Percentiles rank a stretch among this genome's conserved stretches.
phyloP scores from a whole-genome alignment of 2,797 vertebrate species.

The Leptatherina wallacei region DNA sequence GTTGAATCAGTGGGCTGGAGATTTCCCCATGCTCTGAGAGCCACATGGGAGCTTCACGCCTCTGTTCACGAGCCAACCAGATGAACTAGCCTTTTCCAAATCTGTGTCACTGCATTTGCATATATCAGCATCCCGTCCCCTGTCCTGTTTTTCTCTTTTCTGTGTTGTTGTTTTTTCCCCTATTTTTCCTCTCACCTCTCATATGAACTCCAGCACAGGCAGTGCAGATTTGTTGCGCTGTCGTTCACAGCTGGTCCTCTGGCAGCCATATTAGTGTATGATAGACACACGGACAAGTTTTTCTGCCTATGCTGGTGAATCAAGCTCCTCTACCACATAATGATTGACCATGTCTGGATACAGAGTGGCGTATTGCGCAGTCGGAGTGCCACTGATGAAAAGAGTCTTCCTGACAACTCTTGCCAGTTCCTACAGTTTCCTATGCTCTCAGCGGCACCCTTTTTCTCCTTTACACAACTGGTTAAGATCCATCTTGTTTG shows the following conservation, averaged over 20 bases:
- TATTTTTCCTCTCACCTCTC: slow-evolving; percentile 14
- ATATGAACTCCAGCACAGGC: slow-evolving; percentile 65
- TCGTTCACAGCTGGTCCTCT: slow-evolving; percentile 73
- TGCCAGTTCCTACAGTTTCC: slow-evolving; percentile 49
- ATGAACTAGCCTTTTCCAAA: slow-evolving; percentile 77
- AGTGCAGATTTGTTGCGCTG: slow-evolving; percentile 71
- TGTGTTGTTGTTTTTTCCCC: slow-evolving; percentile 20
- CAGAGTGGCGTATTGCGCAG: slow-evolving; percentile 57
- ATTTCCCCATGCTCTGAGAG: slow-evolving; percentile 90
- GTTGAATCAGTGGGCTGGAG: slow-evolving; percentile 93
- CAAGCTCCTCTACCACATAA: slow-evolving; percentile 47
- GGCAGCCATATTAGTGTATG: slow-evolving; percentile 55
- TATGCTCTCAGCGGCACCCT: slow-evolving; percentile 62
- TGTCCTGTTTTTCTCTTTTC: slow-evolving; percentile 69
- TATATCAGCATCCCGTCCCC: slow-evolving; percentile 83
- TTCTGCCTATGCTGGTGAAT: slow-evolving; percentile 68
- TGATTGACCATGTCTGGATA: slow-evolving; percentile 66
- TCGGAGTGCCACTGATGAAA: slow-evolving; percentile 67
- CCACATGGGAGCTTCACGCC: slow-evolving; percentile 88
- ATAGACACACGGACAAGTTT: slow-evolving; percentile 53
- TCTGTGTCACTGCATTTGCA: slow-evolving; percentile 85
- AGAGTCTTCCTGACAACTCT: slow-evolving; percentile 69
- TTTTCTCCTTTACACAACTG: slow-evolving; percentile 62
- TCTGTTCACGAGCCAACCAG: slow-evolving; percentile 89
- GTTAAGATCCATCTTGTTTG: slow-evolving; percentile 60